Evolutionary conservation across 2,797 vertebrate genomes (phyloP).

Genomic region (Phrynocephalus vlangalii): DNA sequence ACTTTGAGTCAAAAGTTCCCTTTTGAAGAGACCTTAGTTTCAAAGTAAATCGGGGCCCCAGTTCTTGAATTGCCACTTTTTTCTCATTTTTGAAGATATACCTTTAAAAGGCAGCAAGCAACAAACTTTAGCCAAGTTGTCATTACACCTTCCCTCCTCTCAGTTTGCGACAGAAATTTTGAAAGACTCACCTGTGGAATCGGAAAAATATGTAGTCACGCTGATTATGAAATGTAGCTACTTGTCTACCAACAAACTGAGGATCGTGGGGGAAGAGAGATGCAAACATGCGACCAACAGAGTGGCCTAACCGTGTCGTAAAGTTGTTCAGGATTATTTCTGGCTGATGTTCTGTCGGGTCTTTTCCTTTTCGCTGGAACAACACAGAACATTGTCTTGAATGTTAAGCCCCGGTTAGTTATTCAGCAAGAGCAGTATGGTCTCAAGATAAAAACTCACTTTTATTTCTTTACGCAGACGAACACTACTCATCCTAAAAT

Average conservation of each 20-base stretch:
- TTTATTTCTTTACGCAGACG: constrained; percentile 96
- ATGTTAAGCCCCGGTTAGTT: not conserved
- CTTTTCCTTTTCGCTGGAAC: constrained; percentile 89
- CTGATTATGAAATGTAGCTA: constrained; percentile 98
- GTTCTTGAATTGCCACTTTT: constrained; percentile 97
- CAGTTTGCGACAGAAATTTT: not conserved
- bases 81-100: constrained; percentile 99
- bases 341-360: constrained; percentile 90
- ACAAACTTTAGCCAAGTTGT: constrained; percentile 31
- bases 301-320: constrained; percentile 93
- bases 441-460: constrained; percentile 72
- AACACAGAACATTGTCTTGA: not conserved
- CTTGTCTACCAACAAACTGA: constrained; percentile 94
- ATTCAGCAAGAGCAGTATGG: not conserved
- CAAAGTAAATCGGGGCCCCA: constrained; percentile 96
- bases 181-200: constrained; percentile 89
- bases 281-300: constrained; percentile 90
- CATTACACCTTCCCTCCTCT: not conserved
- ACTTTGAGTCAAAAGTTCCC: constrained; percentile 98
- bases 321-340: constrained; percentile 98
- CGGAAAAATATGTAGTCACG: constrained; percentile 97
- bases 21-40: constrained; percentile 97
- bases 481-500: constrained; percentile 96
- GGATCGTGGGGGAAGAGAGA: constrained; percentile 96
- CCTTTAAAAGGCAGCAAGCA: constrained; percentile 73